phyloP scores from a whole-genome alignment of 2,113 vertebrate genomes.

The Manacus vitellinus region DNA sequence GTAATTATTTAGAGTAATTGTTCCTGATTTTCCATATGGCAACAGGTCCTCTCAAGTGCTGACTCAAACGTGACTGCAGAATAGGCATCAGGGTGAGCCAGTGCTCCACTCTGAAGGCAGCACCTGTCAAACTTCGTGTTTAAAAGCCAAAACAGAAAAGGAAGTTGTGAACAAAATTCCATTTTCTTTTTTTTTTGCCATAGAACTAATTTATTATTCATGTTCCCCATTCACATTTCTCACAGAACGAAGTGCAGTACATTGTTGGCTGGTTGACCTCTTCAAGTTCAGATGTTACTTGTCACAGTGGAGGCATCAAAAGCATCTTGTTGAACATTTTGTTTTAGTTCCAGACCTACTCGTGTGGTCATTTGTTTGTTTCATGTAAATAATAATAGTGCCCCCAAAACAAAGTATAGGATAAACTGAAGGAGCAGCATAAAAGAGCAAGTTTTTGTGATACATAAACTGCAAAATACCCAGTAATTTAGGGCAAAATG shows the following conservation, averaged over 20 bases:
- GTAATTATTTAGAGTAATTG: conserved; percentile 44
- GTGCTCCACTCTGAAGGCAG: neutral
- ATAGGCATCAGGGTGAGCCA: neutral
- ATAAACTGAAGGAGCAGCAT: neutral
- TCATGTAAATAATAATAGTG: neutral
- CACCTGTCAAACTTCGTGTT: neutral
- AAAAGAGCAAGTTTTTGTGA: neutral
- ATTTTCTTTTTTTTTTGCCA: neutral
- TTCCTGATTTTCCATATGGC: conserved; percentile 6
- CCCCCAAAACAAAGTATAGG: neutral
- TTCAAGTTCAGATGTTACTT: neutral
- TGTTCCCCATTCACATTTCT: neutral
- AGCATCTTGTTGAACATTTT: neutral
- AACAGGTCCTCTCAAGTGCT: neutral
- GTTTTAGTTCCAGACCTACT: neutral
- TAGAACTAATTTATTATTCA: neutral
- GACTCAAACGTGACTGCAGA: neutral
- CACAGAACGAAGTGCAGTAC: neutral
- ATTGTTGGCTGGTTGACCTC: neutral
- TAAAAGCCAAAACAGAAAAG: neutral
- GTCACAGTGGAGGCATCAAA: neutral
- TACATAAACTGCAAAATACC: neutral
- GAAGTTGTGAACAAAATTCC: neutral
- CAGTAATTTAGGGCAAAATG: neutral
- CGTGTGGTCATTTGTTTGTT: neutral